Percentiles rank a stretch among this genome's conserved stretches.
These are phyloP conservation scores for Antheraea yamamai DNA, from an alignment of 2,888 invertebrate genomes.

Conservation along the genomic window DNA sequence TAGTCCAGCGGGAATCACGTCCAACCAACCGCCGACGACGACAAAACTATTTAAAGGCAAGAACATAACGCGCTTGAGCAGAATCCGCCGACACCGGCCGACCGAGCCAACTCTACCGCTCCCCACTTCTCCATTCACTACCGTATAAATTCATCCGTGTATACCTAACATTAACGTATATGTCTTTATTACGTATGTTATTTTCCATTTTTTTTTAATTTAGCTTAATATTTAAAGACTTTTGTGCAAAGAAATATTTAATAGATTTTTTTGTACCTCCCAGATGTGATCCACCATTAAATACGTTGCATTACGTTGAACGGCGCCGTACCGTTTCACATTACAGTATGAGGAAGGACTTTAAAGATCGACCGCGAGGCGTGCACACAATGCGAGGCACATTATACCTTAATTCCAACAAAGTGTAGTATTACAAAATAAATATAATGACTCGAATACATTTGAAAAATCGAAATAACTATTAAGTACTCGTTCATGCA, in stretches of 20 bases:
- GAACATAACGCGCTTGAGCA: slow-evolving; percentile 32
- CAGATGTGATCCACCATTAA: slow-evolving; percentile 32
- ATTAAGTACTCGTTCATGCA: neutral
- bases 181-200: slow-evolving; percentile 83
- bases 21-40: too few species aligned
- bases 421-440: neutral
- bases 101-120: slow-evolving; percentile 17
- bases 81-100: slow-evolving; percentile 32
- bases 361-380: slow-evolving; percentile 25
- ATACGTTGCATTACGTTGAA: slow-evolving; percentile 23
- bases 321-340: slow-evolving; percentile 22
- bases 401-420: neutral
- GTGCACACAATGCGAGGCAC: slow-evolving; percentile 7
- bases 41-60: slow-evolving; percentile 16
- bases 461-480: neutral
- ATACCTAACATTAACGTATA: slow-evolving; percentile 80
- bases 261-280: slow-evolving; percentile 65
- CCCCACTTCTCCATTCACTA: slow-evolving; percentile 37
- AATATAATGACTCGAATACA: too few species aligned
- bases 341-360: slow-evolving; percentile 29
- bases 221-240: slow-evolving; percentile 65
- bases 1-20: slow-evolving; percentile 16
- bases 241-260: slow-evolving; percentile 73
- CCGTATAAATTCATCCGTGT: slow-evolving; percentile 76
- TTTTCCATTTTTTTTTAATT: slow-evolving; percentile 60